phyloP scores from a whole-genome alignment of 2,113 vertebrate species.

The Noturus placidus region DNA sequence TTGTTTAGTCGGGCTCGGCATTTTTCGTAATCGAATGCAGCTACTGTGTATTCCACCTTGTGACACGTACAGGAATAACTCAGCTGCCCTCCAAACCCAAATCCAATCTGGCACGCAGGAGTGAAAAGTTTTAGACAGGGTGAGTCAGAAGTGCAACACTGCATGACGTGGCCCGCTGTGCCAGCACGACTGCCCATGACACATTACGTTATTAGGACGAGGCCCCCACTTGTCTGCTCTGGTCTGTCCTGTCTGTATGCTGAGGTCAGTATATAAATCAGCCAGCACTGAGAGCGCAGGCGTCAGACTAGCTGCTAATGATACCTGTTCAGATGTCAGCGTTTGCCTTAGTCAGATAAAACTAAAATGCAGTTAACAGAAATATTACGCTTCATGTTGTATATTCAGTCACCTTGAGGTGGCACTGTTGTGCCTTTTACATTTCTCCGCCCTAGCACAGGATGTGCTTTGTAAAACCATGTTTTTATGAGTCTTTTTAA shows the following conservation, averaged over 20 bases:
- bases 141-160: constrained; percentile 3
- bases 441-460: background rate
- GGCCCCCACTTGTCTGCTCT: background rate
- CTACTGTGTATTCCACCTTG: constrained; percentile 23
- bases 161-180: constrained; percentile 7
- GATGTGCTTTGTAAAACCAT: background rate
- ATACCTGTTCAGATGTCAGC: background rate
- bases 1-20: background rate
- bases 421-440: constrained; percentile 27
- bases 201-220: background rate
- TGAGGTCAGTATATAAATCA: background rate
- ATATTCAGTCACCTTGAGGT: constrained; percentile 22
- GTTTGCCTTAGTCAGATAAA: background rate
- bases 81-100: background rate
- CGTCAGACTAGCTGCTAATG: background rate
- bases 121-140: constrained; percentile 37
- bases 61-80: constrained; percentile 14
- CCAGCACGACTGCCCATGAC: constrained; percentile 6
- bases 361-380: background rate
- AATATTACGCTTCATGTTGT: background rate
- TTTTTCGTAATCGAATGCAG: background rate
- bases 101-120: constrained; percentile 11
- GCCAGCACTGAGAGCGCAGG: background rate
- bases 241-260: constrained; percentile 9
- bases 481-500: constrained; percentile 1